Percentiles rank a stretch among this genome's conserved stretches.
These are phyloP conservation scores for Meloidogyne hapla DNA, from an alignment of 1,140 invertebrate genomes.

Conservation along the genomic window DNA sequence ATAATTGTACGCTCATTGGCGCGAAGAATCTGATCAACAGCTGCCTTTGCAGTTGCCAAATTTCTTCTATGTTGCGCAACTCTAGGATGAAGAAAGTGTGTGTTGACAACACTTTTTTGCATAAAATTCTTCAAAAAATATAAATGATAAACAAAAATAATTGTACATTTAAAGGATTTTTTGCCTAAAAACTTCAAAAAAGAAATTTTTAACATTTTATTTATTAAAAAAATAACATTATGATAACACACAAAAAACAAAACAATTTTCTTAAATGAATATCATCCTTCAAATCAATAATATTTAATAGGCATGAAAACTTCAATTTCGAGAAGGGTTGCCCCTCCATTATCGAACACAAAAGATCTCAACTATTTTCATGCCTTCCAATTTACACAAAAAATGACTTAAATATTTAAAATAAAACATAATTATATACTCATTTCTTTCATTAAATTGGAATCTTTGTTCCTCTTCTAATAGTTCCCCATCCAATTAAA, in stretches of 20 bases:
- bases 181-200: not conserved
- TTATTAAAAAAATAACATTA: too few species aligned
- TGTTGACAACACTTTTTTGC: conserved; percentile 9
- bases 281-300: too few species aligned
- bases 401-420: too few species aligned
- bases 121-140: not conserved
- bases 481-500: conserved; percentile 91
- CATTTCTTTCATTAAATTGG: not conserved
- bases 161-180: not conserved
- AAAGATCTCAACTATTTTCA: too few species aligned
- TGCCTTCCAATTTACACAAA: too few species aligned
- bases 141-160: not conserved
- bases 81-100: not conserved
- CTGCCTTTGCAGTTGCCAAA: not conserved
- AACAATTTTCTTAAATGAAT: too few species aligned
- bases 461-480: conserved; percentile 64
- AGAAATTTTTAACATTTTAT: not conserved
- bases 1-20: conserved; percentile 10
- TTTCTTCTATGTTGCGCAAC: not conserved
- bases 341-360: too few species aligned
- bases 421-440: too few species aligned
- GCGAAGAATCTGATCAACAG: conserved; percentile 14
- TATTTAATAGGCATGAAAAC: too few species aligned
- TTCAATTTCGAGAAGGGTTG: too few species aligned
- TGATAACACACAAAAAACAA: conserved; percentile 11